These are phyloP conservation scores for Cebidichthys violaceus DNA, from an alignment of 2,113 vertebrate genomes.

Conservation along the genomic window DNA sequence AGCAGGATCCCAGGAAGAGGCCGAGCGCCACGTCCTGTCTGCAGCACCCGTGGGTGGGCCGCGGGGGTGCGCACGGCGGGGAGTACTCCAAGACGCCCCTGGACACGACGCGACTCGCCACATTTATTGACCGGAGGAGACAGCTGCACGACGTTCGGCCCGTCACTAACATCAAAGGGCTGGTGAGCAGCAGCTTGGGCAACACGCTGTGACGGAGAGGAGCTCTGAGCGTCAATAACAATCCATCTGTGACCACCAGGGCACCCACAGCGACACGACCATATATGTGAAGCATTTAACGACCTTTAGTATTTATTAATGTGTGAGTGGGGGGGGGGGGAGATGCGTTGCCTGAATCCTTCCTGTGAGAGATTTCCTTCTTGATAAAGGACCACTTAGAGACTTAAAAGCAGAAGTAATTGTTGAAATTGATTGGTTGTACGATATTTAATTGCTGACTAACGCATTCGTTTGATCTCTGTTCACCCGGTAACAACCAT, in stretches of 20 bases:
- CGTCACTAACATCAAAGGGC: slow-evolving; percentile 90
- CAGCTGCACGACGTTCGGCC: slow-evolving; percentile 94
- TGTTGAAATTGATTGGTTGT: not conserved
- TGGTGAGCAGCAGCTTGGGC: slow-evolving; percentile 85
- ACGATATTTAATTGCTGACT: not conserved
- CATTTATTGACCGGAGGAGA: slow-evolving; percentile 93
- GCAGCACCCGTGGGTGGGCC: slow-evolving; percentile 95
- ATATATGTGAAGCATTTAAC: slow-evolving; percentile 18
- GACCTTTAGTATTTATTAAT: slow-evolving; percentile 11
- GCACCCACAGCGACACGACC: not conserved
- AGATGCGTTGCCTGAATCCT: not conserved
- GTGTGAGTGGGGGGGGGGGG: not conserved
- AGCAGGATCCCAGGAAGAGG: slow-evolving; percentile 92
- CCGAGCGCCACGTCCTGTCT: slow-evolving; percentile 91
- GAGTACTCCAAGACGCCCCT: slow-evolving; percentile 93
- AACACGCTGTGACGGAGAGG: slow-evolving; percentile 76
- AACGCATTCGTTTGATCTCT: not conserved
- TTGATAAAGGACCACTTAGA: not conserved
- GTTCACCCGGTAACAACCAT: not conserved
- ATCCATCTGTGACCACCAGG: not conserved
- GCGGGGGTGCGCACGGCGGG: slow-evolving; percentile 86
- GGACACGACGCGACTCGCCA: slow-evolving; percentile 92
- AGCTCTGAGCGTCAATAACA: not conserved
- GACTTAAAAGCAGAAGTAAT: not conserved
- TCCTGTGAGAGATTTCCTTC: not conserved